Evolutionary conservation across 2,797 vertebrate species (phyloP).

Genomic region (Acomys russatus): DNA sequence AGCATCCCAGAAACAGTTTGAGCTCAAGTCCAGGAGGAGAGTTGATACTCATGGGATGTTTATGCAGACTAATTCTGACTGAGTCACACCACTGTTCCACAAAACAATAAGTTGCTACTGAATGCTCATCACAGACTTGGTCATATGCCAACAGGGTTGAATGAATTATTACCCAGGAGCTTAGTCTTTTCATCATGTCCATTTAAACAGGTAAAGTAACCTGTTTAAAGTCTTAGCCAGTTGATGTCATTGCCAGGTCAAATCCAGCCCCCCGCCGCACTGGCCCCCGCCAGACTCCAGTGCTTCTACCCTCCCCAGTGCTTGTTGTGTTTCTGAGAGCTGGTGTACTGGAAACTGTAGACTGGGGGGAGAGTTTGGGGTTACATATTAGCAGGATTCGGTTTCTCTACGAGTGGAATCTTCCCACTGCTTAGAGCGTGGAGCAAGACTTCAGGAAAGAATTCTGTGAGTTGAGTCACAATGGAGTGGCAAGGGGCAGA

Average conservation of each 20-base stretch:
- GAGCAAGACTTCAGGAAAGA: background rate
- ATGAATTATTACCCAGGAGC: background rate
- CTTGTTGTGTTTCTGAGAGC: background rate
- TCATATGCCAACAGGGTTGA: background rate
- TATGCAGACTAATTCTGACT: background rate
- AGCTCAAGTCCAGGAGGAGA: background rate
- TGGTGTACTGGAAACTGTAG: background rate
- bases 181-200: background rate
- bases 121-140: background rate
- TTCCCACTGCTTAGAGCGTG: background rate
- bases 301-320: background rate
- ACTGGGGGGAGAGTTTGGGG: background rate
- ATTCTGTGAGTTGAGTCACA: background rate
- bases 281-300: background rate
- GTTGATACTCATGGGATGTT: conserved; percentile 12
- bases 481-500: background rate
- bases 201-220: background rate
- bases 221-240: background rate
- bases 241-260: background rate
- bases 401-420: background rate
- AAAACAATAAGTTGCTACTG: background rate
- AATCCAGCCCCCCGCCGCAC: background rate
- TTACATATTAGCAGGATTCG: background rate
- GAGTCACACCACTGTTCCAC: background rate
- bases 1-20: conserved; percentile 25